phyloP scores from a whole-genome alignment of 2,888 invertebrate genomes.

The Parthenolecanium corni region DNA sequence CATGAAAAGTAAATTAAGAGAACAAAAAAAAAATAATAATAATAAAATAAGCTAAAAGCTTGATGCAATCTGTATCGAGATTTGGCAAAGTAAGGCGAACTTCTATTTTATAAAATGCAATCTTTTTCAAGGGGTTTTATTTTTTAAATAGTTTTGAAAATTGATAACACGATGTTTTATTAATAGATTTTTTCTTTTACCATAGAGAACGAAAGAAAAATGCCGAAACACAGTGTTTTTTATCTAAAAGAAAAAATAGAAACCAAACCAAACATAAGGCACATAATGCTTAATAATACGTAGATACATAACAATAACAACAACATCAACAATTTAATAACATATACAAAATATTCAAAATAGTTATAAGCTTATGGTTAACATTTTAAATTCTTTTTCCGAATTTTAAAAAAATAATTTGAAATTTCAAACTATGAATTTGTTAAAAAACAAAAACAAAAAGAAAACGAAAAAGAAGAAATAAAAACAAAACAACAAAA shows the following conservation, averaged over 20 bases:
- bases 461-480: too few relatives aligned
- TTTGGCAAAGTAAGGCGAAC: constrained; percentile 22
- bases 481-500: too few relatives aligned
- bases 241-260: constrained; percentile 12
- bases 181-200: background rate
- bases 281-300: constrained; percentile 36
- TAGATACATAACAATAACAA: constrained; percentile 29
- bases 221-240: background rate
- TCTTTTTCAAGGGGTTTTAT: background rate
- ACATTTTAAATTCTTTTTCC: constrained; percentile 21
- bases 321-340: constrained; percentile 29
- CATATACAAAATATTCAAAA: constrained; percentile 27
- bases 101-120: constrained; percentile 5
- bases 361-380: constrained; percentile 26
- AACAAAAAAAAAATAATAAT: constrained; percentile 15
- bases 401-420: background rate
- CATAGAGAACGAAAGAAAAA: background rate
- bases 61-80: constrained; percentile 19
- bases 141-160: background rate
- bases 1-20: background rate
- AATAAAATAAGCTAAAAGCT: constrained; percentile 25
- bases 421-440: too few relatives aligned
- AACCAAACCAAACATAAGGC: constrained; percentile 34
- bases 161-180: too few relatives aligned
- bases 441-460: too few relatives aligned